Evolutionary conservation across 2,797 vertebrate genomes (phyloP), one percentile per base, ranked within the genome.

Genomic region (Oceanodroma leucorhoa): DNA sequence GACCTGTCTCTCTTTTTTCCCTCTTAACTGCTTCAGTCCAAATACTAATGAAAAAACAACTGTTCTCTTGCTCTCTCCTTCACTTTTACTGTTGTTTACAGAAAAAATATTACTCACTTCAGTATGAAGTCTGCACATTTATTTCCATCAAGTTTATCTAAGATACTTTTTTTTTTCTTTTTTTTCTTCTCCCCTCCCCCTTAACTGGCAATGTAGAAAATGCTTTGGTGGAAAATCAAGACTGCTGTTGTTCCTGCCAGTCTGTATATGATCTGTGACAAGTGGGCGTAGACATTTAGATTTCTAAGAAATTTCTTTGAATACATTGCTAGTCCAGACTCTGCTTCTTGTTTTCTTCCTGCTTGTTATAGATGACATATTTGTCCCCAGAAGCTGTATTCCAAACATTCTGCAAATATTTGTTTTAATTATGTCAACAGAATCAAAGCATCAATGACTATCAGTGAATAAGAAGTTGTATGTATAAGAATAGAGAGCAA

Each of bases 21-120:
- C 46, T 54, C 45, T 72, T 88, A 87, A 65, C 85, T 88, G 46
- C 77, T 95, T 90, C 67, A 72, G 64, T 90, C 54, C 40, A 85
- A 61, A 77, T 87, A 77, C 61, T 71, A 75, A 91, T 45, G 41
- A 86, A 76, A 91, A 87, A 58, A 2, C 34, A 72, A 10, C 58
- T 61, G 11, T 65, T 64, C 14, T 69, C 10, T 77, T 88, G 38
- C 34, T 72, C 45, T 83, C 36, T 45, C 67, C 53, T 76, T 90
- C 41, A 55, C 6, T 36, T 89, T 43, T 55, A 55, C 53, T 89
- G 27, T 32, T 85, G 26, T 77, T 92, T 67, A 55, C 12, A 51
- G 53, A 30, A 48, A 69, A 77, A n/a, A 20, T 20, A 26, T 8
- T 5, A 13, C 19, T 75, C 3, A 1, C 29, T 80, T 90, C 40